These are phyloP conservation scores for Coregonus clupeaformis DNA, from an alignment of 2,113 vertebrate genomes.

Conservation along the genomic window DNA sequence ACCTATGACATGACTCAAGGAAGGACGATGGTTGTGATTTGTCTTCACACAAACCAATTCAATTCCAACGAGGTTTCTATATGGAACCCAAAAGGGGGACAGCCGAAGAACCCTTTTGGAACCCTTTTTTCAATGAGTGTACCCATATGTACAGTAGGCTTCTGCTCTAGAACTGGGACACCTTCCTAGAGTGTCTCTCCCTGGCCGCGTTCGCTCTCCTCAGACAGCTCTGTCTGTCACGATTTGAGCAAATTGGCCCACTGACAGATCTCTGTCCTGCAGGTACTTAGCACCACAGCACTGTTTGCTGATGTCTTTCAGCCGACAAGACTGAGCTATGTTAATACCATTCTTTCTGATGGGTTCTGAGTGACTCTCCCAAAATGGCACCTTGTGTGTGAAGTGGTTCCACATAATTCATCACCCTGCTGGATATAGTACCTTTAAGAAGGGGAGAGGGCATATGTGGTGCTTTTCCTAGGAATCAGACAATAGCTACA, in stretches of 20 bases:
- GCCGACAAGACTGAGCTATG: conserved; percentile 49
- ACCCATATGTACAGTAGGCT: not conserved
- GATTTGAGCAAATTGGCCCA: conserved; percentile 34
- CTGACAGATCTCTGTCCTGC: conserved; percentile 56
- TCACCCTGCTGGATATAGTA: not conserved
- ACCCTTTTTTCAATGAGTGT: too few species aligned
- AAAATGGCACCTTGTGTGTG: conserved; percentile 4
- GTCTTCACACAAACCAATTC: too few species aligned
- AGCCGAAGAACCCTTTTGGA: too few species aligned
- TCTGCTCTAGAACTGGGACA: not conserved
- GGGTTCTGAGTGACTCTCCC: conserved; percentile 2
- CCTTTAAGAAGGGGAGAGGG: not conserved
- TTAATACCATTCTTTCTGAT: conserved; percentile 42
- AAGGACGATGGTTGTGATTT: too few species aligned
- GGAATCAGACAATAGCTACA: not conserved
- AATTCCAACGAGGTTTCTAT: too few species aligned
- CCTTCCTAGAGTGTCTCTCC: not conserved
- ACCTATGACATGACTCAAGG: too few species aligned
- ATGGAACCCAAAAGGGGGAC: too few species aligned
- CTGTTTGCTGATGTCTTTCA: conserved; percentile 61
- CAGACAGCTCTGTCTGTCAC: conserved; percentile 10
- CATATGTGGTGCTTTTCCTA: not conserved
- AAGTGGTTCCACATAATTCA: conserved; percentile 16
- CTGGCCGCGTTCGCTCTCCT: not conserved
- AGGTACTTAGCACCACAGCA: conserved; percentile 46